These are phyloP conservation scores for Aurelia sp. DNA, from an alignment of 30 jellyfish, hydroid and myxozoan genomes.

Conservation along the genomic window DNA sequence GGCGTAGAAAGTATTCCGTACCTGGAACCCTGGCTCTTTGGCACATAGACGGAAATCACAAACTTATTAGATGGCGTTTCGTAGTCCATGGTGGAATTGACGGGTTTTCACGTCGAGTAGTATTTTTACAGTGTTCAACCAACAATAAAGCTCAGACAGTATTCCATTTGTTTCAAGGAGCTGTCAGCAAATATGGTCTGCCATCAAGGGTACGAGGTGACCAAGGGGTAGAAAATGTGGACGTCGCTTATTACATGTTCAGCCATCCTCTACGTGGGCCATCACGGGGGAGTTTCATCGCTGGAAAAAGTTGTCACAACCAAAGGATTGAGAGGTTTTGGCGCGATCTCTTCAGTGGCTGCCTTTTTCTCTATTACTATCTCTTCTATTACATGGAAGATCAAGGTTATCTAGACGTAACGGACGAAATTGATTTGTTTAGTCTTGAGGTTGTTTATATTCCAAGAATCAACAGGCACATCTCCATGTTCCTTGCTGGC, in stretches of 20 bases:
- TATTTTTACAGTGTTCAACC: slow-evolving; percentile 19
- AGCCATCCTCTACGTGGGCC: slow-evolving; percentile 54
- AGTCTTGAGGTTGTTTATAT: slow-evolving; percentile 16
- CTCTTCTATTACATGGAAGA: slow-evolving; percentile 25
- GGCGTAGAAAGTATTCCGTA: slow-evolving; percentile 35
- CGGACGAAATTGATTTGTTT: slow-evolving; percentile 12
- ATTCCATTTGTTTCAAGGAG: background rate
- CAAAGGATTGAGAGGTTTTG: slow-evolving; percentile 55
- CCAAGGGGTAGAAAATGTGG: slow-evolving; percentile 59
- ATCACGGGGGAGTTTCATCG: slow-evolving; percentile 50
- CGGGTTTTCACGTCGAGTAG: slow-evolving; percentile 28
- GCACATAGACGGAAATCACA: slow-evolving; percentile 57
- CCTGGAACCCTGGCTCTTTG: slow-evolving; percentile 45
- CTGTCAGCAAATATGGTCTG: slow-evolving; percentile 25
- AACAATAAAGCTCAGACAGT: slow-evolving; percentile 36
- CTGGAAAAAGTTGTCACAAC: slow-evolving; percentile 65
- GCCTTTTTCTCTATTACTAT: slow-evolving; percentile 16
- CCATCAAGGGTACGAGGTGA: slow-evolving; percentile 59
- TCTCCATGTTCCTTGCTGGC: slow-evolving; percentile 21
- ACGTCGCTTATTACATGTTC: slow-evolving; percentile 43
- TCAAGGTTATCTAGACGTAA: background rate
- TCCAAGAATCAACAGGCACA: slow-evolving; percentile 29
- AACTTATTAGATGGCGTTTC: slow-evolving; percentile 50
- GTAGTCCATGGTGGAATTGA: slow-evolving; percentile 57
- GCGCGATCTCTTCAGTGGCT: slow-evolving; percentile 35